These are phyloP conservation scores for Ianthella basta DNA, from an alignment of 37 sponge, comb jelly and placozoan species.

Conservation along the genomic window DNA sequence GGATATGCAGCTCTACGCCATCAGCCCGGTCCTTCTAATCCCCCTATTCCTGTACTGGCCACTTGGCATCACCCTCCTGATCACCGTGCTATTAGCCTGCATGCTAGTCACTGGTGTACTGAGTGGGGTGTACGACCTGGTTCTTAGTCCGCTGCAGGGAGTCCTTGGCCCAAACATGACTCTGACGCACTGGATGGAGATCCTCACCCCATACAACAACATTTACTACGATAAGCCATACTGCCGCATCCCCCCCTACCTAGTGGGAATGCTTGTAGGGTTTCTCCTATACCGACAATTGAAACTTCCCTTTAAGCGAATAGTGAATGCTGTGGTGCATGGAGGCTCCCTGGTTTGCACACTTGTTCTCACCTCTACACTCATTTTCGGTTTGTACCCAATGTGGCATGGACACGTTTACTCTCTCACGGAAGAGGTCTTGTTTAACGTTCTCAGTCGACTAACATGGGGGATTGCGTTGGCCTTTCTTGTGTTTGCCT, in stretches of 20 bases:
- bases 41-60: constrained; percentile 57
- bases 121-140: constrained; percentile 49
- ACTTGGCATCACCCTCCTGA: constrained; percentile 33
- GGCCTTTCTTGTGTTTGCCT: constrained; percentile 64
- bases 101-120: constrained; percentile 50
- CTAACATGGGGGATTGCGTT: constrained; percentile 70
- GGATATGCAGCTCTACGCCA: constrained; percentile 90
- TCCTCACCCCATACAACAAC: not conserved
- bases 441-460: constrained; percentile 62
- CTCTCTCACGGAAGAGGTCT: constrained; percentile 55
- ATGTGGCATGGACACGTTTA: constrained; percentile 58
- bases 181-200: too few species aligned
- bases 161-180: not conserved
- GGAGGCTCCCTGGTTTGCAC: constrained; percentile 38
- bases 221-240: constrained; percentile 77
- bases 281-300: constrained; percentile 59
- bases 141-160: constrained; percentile 29
- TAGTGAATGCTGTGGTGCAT: constrained; percentile 30
- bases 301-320: not conserved
- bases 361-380: constrained; percentile 4
- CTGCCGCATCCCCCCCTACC: constrained; percentile 66
- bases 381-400: constrained; percentile 67
- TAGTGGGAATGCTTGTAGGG: constrained; percentile 81
- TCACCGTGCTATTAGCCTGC: constrained; percentile 5
- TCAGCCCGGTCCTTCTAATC: constrained; percentile 76